phyloP scores from a whole-genome alignment of 2,113 vertebrate species.

The Hymenochirus boettgeri region DNA sequence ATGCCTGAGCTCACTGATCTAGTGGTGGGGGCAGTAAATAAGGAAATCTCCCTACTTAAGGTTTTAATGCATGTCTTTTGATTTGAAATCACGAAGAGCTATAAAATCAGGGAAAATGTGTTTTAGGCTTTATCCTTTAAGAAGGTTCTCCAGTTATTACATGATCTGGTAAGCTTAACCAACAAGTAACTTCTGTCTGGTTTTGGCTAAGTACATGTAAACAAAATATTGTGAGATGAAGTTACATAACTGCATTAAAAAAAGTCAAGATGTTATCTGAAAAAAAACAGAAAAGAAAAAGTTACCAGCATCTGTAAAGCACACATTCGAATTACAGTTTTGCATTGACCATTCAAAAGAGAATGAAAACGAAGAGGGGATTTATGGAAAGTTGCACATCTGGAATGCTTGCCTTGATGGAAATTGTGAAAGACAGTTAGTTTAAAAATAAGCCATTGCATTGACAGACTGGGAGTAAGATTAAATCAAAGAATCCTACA shows the following conservation, averaged over 20 bases:
- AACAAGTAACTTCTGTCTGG: too few species aligned
- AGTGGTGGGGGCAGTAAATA: too few species aligned
- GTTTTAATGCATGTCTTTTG: too few species aligned
- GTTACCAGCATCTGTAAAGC: background rate
- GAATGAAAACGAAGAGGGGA: conserved; percentile 10
- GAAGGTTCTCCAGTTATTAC: too few species aligned
- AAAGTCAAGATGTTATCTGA: background rate
- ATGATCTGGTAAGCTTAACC: too few species aligned
- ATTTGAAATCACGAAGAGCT: too few species aligned
- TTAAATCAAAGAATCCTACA: too few species aligned
- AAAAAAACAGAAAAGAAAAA: background rate
- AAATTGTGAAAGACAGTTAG: background rate
- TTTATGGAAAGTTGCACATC: conserved; percentile 3
- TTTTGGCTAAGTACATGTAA: too few species aligned
- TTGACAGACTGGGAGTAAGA: background rate
- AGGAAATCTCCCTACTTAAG: too few species aligned
- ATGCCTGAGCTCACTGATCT: too few species aligned
- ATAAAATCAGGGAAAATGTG: background rate
- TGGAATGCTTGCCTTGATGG: conserved; percentile 4
- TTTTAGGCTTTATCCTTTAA: background rate
- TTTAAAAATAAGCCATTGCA: background rate
- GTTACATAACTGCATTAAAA: too few species aligned
- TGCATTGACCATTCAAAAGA: background rate
- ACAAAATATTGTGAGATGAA: too few species aligned
- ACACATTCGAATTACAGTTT: background rate